A percentile compares a stretch with the other conserved stretches of the same genome.
Conservation (phyloP, 2,888 invertebrate genomes). For the Atethmia centrago region DNA sequence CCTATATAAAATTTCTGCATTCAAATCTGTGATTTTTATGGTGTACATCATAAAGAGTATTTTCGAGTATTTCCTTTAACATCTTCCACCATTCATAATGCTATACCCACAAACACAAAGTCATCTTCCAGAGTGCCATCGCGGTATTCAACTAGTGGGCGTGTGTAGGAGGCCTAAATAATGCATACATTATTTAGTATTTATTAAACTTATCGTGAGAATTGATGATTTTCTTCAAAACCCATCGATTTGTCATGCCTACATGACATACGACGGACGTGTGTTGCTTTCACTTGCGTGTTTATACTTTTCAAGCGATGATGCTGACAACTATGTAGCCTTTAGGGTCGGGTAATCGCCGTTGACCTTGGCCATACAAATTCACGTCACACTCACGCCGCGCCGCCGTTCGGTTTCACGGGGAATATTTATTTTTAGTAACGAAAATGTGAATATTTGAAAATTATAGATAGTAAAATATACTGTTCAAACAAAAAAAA, state of each 20-base stretch:
- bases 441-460: too few relatives aligned
- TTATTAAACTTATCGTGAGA: constrained; percentile 63
- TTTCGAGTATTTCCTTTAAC: not conserved
- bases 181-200: constrained; percentile 62
- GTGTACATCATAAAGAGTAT: too few relatives aligned
- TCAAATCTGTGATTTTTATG: too few relatives aligned
- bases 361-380: too few relatives aligned
- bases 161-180: constrained; percentile 62
- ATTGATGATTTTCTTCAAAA: constrained; percentile 60
- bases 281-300: constrained; percentile 48
- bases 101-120: constrained; percentile 27
- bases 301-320: constrained; percentile 13
- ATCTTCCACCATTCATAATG: constrained; percentile 8
- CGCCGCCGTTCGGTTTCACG: too few relatives aligned
- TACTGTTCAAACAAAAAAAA: too few relatives aligned
- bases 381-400: too few relatives aligned
- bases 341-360: too few relatives aligned
- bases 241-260: constrained; percentile 57
- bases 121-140: constrained; percentile 29
- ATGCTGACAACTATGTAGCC: not conserved
- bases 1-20: too few relatives aligned
- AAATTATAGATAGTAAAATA: too few relatives aligned
- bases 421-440: too few relatives aligned
- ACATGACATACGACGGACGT: constrained; percentile 29
- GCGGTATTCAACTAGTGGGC: constrained; percentile 50